Conservation (phyloP, 2,888 invertebrate genomes). For the Barypeithes pellucidus region DNA sequence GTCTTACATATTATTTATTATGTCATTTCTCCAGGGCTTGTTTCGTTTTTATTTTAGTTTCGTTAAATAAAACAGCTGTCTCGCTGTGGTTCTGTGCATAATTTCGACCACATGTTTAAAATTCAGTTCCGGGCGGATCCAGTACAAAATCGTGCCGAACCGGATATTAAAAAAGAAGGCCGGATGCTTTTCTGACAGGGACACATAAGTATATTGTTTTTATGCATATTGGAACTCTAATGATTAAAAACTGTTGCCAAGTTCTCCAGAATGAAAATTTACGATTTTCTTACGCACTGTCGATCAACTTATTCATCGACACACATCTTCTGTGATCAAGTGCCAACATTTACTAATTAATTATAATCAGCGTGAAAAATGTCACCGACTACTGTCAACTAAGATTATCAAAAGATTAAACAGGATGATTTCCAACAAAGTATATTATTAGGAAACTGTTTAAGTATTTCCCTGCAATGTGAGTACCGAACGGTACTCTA, state of each 20-base stretch:
- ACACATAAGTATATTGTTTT: not conserved
- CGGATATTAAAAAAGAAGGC: too few relatives aligned
- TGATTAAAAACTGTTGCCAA: not conserved
- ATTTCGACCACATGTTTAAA: too few relatives aligned
- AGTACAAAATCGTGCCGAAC: too few relatives aligned
- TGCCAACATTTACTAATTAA: slow-evolving; percentile 31
- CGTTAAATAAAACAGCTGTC: too few relatives aligned
- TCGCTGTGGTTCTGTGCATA: too few relatives aligned
- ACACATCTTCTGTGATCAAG: slow-evolving; percentile 22
- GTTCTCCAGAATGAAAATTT: not conserved
- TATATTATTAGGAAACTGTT: not conserved
- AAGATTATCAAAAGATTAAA: slow-evolving; percentile 26
- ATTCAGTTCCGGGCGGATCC: too few relatives aligned
- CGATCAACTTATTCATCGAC: slow-evolving; percentile 11
- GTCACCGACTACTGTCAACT: slow-evolving; percentile 8
- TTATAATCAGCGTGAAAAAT: slow-evolving; percentile 24
- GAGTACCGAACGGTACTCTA: too few relatives aligned
- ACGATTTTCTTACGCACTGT: not conserved
- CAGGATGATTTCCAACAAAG: not conserved
- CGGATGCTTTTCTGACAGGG: too few relatives aligned
- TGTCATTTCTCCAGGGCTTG: too few relatives aligned
- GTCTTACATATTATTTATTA: too few relatives aligned
- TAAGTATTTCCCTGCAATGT: not conserved
- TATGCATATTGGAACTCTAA: not conserved
- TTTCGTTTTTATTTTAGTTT: too few relatives aligned